Base-by-base conservation (phyloP, 1,140 invertebrate genomes). In the Papilio helenus region DNA sequence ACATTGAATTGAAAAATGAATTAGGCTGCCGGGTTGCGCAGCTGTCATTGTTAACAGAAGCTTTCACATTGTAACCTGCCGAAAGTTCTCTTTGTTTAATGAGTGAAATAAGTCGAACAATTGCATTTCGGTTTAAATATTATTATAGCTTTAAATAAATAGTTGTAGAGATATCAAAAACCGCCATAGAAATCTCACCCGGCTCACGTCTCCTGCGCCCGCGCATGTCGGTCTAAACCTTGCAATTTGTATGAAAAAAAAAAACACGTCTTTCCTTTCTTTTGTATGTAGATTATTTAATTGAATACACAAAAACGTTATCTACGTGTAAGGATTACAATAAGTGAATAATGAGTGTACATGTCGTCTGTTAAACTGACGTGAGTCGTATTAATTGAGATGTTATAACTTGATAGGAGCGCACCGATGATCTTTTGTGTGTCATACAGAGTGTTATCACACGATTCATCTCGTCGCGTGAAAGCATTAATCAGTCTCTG, bases 401-500 rank as follows among this genome's bases (percentile, higher is more conserved):
- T 68, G 61, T 16, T 68, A 7, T 4, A 29, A 29, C 3, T 16
- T 3, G 23, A 34, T 68, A 34, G 10, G 14, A 68, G 26, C 26
- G 61, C 26, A 29, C 61, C 7, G 23, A 18, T 5, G 26, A 29
- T 26, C 61, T 29, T 65, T 61, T 61, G 20, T 68, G 14, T 61
- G 58, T 29, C 12, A 68, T 29, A 68, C 26, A 68, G 26, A 68
- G 61, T 29, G 61, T 34, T 68, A 68, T 68, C 61, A 29, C 23
- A 16, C 26, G 61, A 16, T 29, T 26, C 61, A 68, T 68, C 61
- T 68, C 61, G 51, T 68, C 61, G 26, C 26, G 12, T 29, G 26
- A 29, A 29, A 68, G 61, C 61, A 68, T 68, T 68, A 68, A 68
- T 68, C 4, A 23, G 26, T 16, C 10, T 65, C 61, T 68, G 61